Base-by-base conservation (phyloP, 1,140 invertebrate genomes). In the Drosophila leontia region DNA sequence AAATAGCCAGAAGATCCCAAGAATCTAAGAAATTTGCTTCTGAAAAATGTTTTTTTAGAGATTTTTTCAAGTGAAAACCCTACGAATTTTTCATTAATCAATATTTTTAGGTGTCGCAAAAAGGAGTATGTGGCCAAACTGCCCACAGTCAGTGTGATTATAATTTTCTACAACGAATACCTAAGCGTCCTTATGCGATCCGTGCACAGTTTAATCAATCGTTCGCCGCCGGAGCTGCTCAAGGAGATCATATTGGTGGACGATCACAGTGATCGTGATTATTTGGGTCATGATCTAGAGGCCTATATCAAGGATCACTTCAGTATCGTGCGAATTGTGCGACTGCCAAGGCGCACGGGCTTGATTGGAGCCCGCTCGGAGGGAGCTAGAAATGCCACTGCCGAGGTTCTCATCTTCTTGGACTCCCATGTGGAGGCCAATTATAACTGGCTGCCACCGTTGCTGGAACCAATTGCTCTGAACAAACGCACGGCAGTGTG, bases 391-490 rank as follows among this genome's bases (percentile, higher is more conserved):
- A 92, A 93, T 56, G 98, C 98, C 3, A 96, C 94, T 7, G 97
- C 96, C 0, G 96, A 98, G 55, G 96, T 99, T 17, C 93, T 99
- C 2, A 95, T 99, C 29, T 99, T 99, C 93, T 93, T 99, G 7
- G 98, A 99, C 93, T 98, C 98, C 0, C 98, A 99, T 83, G 97
- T 96, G 3, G 98, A 99, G 94, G 97, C 97, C 26, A 99, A 98
- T 88, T 96, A 98, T 61, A 99, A 99, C 93, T 99, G 98, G 97
- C 91, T 99, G 50, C 98, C 98, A 3, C 98, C 98, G 9, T 92
- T 99, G 72, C 93, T 98, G 91, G 98, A 99, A 75, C 98, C 98
- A 3, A 99, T 99, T 86, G 96, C 97, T 4, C 91, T 95, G 70
- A 95, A 98, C 93, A 96, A 97, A 72, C 95, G 95, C 83, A 98